A percentile compares a stretch with the other conserved stretches of the same genome.
These are phyloP conservation scores for Eumerus sabulonum DNA, from an alignment of 2,888 invertebrate species.

Conservation along the genomic window DNA sequence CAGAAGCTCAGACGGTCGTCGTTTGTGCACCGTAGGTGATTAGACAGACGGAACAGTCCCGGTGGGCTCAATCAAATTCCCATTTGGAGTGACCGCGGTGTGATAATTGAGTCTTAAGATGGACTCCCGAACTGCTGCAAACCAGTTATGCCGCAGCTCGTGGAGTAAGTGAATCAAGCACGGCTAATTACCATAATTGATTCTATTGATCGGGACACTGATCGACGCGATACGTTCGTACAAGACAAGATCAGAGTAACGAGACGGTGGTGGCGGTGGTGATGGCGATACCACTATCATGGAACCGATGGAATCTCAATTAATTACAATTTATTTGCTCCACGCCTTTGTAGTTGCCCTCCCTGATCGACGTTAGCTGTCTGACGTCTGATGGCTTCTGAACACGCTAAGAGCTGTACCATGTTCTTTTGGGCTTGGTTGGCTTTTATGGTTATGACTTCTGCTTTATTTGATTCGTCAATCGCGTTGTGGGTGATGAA, in stretches of 20 bases:
- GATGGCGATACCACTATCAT: too few relatives aligned
- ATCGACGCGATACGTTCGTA: conserved; percentile 59
- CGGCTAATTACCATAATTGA: conserved; percentile 66
- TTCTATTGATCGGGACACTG: conserved; percentile 61
- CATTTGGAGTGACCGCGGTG: conserved; percentile 67
- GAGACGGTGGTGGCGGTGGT: conserved; percentile 57
- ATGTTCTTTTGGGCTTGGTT: conserved; percentile 37
- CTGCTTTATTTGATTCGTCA: conserved; percentile 26
- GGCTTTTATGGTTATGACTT: conserved; percentile 58
- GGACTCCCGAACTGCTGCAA: conserved; percentile 42
- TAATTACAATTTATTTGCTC: conserved; percentile 65
- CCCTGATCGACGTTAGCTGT: neutral
- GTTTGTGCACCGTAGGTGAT: conserved; percentile 27
- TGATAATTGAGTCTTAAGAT: conserved; percentile 67
- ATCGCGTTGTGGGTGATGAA: conserved; percentile 37
- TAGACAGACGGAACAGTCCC: conserved; percentile 50
- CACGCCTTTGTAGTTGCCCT: conserved; percentile 46
- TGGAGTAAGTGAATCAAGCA: conserved; percentile 51
- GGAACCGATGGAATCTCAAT: conserved; percentile 58
- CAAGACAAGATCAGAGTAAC: conserved; percentile 33
- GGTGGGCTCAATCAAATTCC: conserved; percentile 68
- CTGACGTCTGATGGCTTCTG: too few relatives aligned
- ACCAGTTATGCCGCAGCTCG: neutral
- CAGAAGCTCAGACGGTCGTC: conserved; percentile 58
- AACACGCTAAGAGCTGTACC: neutral